Evolutionary conservation across 2,888 invertebrate genomes (phyloP).

Genomic region (Electrophaes corylata): DNA sequence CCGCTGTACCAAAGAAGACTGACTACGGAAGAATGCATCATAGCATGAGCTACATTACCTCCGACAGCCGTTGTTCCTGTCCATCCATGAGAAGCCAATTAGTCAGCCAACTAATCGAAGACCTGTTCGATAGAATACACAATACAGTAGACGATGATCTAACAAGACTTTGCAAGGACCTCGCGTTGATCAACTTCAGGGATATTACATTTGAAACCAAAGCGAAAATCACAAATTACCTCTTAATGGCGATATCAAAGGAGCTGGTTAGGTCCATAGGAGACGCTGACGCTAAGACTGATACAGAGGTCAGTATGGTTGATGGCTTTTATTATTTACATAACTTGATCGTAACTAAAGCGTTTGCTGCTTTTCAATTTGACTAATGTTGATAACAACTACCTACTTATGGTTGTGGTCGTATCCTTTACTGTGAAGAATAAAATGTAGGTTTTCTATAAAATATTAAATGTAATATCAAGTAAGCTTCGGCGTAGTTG

Average conservation of each 20-base stretch:
- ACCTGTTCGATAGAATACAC: conserved; percentile 76
- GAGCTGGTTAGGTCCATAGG: conserved; percentile 80
- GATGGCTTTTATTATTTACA: conserved; percentile 40
- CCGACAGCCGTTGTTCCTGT: conserved; percentile 74
- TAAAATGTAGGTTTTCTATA: too few relatives aligned
- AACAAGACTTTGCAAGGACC: conserved; percentile 69
- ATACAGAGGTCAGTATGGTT: conserved; percentile 76
- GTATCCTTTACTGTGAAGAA: conserved; percentile 29
- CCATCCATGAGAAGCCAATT: conserved; percentile 77
- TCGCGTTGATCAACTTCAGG: conserved; percentile 58
- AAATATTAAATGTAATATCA: too few relatives aligned
- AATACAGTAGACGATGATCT: conserved; percentile 73
- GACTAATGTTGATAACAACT: conserved; percentile 50
- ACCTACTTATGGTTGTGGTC: conserved; percentile 58
- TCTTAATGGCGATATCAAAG: conserved; percentile 81
- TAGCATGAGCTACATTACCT: conserved; percentile 76
- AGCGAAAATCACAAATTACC: conserved; percentile 80
- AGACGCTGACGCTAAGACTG: conserved; percentile 80
- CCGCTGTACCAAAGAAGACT: conserved; percentile 77
- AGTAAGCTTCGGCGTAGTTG: background rate
- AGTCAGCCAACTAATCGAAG: conserved; percentile 77
- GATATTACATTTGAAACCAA: conserved; percentile 72
- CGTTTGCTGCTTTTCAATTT: conserved; percentile 48
- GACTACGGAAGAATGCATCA: conserved; percentile 79
- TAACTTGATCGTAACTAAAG: conserved; percentile 66